Conservation (phyloP, 2,113 vertebrate genomes). For the Festucalex cinctus region DNA sequence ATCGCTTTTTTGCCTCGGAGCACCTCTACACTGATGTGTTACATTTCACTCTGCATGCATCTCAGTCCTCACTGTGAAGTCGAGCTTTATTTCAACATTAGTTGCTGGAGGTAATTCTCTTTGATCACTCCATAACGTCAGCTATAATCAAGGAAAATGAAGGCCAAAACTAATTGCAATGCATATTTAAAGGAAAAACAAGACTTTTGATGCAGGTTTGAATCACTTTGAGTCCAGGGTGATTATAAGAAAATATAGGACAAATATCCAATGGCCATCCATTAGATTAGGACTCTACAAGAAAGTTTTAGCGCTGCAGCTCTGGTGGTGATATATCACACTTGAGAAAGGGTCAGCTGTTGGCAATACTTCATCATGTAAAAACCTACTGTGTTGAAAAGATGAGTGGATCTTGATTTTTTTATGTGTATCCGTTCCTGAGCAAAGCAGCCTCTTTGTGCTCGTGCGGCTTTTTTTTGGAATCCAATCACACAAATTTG, state of each 20-base stretch:
- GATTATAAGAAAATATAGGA: conserved; percentile 20
- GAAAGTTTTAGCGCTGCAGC: conserved; percentile 29
- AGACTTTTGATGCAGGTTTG: conserved; percentile 12
- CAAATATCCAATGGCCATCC: conserved; percentile 22
- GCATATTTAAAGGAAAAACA: conserved; percentile 40
- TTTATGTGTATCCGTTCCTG: conserved; percentile 47
- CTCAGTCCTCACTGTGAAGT: conserved; percentile 2
- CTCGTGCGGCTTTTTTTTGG: conserved; percentile 28
- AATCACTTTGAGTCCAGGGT: conserved; percentile 16
- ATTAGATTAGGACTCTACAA: conserved; percentile 35
- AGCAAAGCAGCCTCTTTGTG: conserved; percentile 59
- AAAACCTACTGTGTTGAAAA: conserved; percentile 48
- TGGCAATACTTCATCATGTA: conserved; percentile 47
- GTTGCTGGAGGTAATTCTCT: conserved; percentile 30
- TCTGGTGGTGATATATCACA: conserved; percentile 43
- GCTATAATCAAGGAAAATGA: conserved; percentile 17
- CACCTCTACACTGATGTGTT: conserved; percentile 6
- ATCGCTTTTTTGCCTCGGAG: conserved; percentile 11
- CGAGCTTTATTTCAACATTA: conserved; percentile 19
- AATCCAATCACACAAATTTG: conserved; percentile 69
- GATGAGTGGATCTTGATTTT: conserved; percentile 47
- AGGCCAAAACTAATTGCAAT: conserved; percentile 22
- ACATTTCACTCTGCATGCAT: conserved; percentile 7
- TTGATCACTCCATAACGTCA: conserved; percentile 41
- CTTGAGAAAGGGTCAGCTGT: conserved; percentile 42